Conservation (phyloP, 2,113 vertebrate genomes). For the Ellobius talpinus region DNA sequence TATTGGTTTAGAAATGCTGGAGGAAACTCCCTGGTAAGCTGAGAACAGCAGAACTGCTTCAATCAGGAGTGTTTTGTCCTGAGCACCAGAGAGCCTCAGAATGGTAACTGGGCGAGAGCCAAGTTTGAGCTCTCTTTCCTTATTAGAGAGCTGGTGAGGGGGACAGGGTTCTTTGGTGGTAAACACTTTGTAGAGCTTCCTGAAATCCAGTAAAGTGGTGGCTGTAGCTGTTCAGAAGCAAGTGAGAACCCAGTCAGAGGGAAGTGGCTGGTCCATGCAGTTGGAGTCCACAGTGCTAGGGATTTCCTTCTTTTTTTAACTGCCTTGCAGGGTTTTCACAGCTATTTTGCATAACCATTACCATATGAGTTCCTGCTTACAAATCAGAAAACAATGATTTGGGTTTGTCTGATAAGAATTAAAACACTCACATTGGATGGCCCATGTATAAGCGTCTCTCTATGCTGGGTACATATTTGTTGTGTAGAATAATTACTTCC, state of each 20-base stretch:
- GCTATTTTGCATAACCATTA: background rate
- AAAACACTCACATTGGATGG: background rate
- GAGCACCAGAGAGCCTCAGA: background rate
- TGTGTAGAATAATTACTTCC: constrained; percentile 27
- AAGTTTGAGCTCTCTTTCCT: background rate
- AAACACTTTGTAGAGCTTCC: background rate
- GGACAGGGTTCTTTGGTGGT: background rate
- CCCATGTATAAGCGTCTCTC: background rate
- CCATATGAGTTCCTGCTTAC: background rate
- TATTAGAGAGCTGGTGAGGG: background rate
- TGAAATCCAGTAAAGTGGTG: background rate
- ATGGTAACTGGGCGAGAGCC: background rate
- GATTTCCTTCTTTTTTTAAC: background rate
- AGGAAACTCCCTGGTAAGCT: background rate
- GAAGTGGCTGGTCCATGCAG: background rate
- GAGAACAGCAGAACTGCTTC: background rate
- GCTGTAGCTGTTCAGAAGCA: background rate
- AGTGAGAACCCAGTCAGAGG: background rate
- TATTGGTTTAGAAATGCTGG: too few relatives aligned
- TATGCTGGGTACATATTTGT: background rate
- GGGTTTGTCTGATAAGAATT: constrained; percentile 1
- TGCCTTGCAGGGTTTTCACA: background rate
- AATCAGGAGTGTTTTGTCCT: background rate
- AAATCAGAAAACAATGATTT: background rate
- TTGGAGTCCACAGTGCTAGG: background rate